Base-by-base conservation (phyloP, 2,113 vertebrate species). In the Pollachius pollachius region DNA sequence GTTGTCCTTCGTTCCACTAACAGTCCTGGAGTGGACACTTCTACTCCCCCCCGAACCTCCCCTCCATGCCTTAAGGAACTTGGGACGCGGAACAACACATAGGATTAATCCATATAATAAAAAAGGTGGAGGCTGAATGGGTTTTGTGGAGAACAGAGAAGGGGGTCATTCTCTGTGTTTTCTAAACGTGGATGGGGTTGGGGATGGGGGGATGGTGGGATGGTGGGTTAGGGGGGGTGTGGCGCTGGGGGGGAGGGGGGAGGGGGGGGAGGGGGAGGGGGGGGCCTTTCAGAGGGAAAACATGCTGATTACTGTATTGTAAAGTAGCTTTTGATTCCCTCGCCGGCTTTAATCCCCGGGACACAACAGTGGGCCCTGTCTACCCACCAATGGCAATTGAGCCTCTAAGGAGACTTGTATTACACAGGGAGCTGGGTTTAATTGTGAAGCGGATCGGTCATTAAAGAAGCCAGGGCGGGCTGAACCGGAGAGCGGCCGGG, bases 241-340 rank as follows among this genome's bases (percentile, higher is more conserved):
- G 30, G 30, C 3, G 30, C 9, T 5, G 16, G 57, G 56, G 88
- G 81, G 11, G 37, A 41, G 11, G 37, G 11, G 11, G 1, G 2
- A 4, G 2, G 37, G 37, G 11, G 11, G 37, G 37, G 37, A 1
- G 6, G 89, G 90, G 85, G 89, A 77, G 54, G 69, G 76, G 78
- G 41, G 84, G 86, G 83, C 92, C 91, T 91, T 89, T 94, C 93
- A 87, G 58, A 89, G 90, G 80, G 91, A 93, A 94, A 95, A 94
- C 93, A 94, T 78, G 90, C 93, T 87, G 94, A 93, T 93, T 93
- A 92, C 93, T 89, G 90, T 94, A 92, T 94, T 94, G 94, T 95
- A 85, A 86, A 92, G 92, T 83, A 85, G 84, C 93, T 95, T 94
- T 92, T 94, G 88, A 94, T 94, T 94, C 91, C 89, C 89, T 88